A percentile compares a stretch with the other conserved stretches of the same genome.
Conservation (phyloP, 1,140 invertebrate species). For the Hyles euphorbiae region DNA sequence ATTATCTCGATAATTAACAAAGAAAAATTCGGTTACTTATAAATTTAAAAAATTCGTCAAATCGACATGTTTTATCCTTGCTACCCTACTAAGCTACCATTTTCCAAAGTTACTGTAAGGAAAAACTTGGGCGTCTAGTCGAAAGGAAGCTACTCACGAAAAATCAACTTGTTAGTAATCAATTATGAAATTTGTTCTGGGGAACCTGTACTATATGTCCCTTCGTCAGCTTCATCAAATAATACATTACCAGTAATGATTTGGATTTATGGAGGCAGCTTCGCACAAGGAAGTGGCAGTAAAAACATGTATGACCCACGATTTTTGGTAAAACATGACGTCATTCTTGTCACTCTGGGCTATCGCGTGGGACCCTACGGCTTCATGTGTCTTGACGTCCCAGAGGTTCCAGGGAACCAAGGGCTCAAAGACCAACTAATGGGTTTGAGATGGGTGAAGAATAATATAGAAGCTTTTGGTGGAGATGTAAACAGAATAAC, state of each 20-base stretch:
- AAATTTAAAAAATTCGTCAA: no score
- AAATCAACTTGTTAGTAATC: no score
- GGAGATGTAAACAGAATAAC: slow-evolving; percentile 26
- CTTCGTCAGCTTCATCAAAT: slow-evolving; percentile 7
- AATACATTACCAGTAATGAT: slow-evolving; percentile 22
- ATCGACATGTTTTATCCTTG: no score
- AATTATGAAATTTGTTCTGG: no score
- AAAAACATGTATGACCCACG: slow-evolving; percentile 6
- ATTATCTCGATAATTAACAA: no score
- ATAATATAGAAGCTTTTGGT: slow-evolving; percentile 30
- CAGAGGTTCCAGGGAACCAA: slow-evolving; percentile 23
- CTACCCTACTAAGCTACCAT: no score
- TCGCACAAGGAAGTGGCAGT: slow-evolving; percentile 12
- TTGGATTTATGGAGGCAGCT: slow-evolving; percentile 23
- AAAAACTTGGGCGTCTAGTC: no score
- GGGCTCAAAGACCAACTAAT: slow-evolving; percentile 37
- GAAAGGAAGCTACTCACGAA: no score
- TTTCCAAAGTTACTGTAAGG: no score
- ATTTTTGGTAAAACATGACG: slow-evolving; percentile 15
- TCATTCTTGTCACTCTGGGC: slow-evolving; percentile 20
- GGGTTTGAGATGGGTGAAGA: slow-evolving; percentile 31
- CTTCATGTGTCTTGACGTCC: slow-evolving; percentile 27
- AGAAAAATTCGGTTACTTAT: no score
- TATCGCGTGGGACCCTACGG: slow-evolving; percentile 20
- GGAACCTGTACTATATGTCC: no score